Evolutionary conservation across 2,113 vertebrate genomes (phyloP), one percentile per base, ranked within the genome.

Genomic region (Micromys minutus): DNA sequence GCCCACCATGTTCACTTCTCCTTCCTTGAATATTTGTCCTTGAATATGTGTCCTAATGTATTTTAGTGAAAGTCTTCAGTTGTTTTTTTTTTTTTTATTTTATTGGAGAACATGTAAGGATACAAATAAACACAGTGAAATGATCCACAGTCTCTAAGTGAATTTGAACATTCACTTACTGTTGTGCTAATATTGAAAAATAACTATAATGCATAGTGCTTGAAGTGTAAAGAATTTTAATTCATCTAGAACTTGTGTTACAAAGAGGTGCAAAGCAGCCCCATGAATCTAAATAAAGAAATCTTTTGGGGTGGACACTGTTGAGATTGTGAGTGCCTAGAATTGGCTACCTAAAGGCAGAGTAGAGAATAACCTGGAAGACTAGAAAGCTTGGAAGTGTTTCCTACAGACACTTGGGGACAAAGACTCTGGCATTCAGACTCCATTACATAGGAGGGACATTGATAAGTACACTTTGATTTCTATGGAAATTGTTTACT

Each of bases 1-100:
- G 31, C 4, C n/a, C 3, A 22, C 0, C 1, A 4, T 7, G 42
- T 26, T 61, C 26, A 13, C 5, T 80, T n/a, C 57, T 45, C 8
- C 24, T 47, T 47, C 11, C 42, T 59, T 29, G 0, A 12, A 10
- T 7, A n/a, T n/a, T n/a, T n/a, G n/a, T n/a, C 19, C 29, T 36
- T 8, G 5, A 57, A 1, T 16, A 36, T 16, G 34, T n/a, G n/a
- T n/a, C n/a, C 26, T 71, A 61, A 71, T 19, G 1, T 52, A 5
- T 31, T 19, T 0, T 3, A 61, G n/a, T 3, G 2, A 17, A 42
- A 45, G 1, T 13, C 24, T 17, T 26, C 29, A 5, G 0, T 52
- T n/a, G n/a, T n/a, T n/a, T n/a, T n/a, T n/a, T n/a, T n/a, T n/a
- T n/a, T 83, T 93, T 55, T 31, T n/a, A n/a, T 76, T 84, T 84